Conservation (phyloP, 2,888 invertebrate genomes). For the Sericinus montela region DNA sequence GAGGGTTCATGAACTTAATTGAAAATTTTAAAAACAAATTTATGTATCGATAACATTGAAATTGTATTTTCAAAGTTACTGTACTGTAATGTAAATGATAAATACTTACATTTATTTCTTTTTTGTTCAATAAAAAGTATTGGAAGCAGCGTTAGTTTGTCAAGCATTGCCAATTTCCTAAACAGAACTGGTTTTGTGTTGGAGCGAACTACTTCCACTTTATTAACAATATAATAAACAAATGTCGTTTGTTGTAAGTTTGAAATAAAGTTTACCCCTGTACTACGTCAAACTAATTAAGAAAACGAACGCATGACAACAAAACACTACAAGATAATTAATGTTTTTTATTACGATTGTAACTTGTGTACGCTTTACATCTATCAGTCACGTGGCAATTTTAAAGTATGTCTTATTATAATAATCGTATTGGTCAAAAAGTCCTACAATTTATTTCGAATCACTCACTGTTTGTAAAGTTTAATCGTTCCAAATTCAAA, state of each 20-base stretch:
- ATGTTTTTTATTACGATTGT: background rate
- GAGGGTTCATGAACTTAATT: too few relatives aligned
- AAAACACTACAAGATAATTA: too few relatives aligned
- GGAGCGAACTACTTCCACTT: constrained; percentile 2
- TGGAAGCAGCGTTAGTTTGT: constrained; percentile 6
- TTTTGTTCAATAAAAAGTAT: background rate
- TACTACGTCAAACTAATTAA: too few relatives aligned
- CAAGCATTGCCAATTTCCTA: constrained; percentile 11
- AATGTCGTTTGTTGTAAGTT: constrained; percentile 11
- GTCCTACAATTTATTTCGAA: constrained; percentile 28
- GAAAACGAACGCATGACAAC: too few relatives aligned
- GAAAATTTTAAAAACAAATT: too few relatives aligned
- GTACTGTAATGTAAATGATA: too few relatives aligned
- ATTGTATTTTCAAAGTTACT: too few relatives aligned
- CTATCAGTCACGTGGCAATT: constrained; percentile 4
- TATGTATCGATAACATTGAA: background rate
- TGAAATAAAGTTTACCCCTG: constrained; percentile 2
- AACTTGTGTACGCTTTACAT: too few relatives aligned
- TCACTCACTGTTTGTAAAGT: constrained; percentile 33
- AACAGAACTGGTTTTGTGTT: constrained; percentile 12
- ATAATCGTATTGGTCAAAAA: constrained; percentile 30
- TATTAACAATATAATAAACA: constrained; percentile 16
- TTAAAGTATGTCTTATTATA: too few relatives aligned
- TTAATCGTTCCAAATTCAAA: constrained; percentile 46
- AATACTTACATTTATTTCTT: too few relatives aligned